These are phyloP conservation scores for Perodicticus potto DNA, from an alignment of 2,797 vertebrate species.

Conservation along the genomic window DNA sequence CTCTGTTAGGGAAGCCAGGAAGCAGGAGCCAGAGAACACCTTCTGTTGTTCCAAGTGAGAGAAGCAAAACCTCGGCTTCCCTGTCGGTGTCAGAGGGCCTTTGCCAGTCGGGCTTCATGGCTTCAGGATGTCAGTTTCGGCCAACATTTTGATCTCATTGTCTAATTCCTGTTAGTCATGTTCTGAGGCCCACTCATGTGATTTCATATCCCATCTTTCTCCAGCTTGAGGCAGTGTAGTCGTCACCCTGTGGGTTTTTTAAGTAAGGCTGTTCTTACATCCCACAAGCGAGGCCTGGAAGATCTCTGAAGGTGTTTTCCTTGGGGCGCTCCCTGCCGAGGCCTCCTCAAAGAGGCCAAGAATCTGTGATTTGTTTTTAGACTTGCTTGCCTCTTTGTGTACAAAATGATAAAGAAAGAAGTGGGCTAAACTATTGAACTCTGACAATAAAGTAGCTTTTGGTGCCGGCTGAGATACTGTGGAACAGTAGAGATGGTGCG, in stretches of 20 bases:
- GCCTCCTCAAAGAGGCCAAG: neutral
- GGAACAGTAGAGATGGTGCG: neutral
- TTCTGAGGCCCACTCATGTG: neutral
- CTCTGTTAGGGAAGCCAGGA: neutral
- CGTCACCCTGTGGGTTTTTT: neutral
- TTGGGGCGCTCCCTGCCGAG: neutral
- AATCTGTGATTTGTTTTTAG: neutral
- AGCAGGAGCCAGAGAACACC: neutral
- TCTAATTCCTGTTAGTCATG: neutral
- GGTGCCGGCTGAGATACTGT: neutral
- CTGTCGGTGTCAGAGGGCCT: neutral
- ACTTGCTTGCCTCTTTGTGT: neutral
- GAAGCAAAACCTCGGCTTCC: neutral
- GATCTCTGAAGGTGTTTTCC: neutral
- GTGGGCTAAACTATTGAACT: neutral
- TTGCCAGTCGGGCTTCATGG: neutral
- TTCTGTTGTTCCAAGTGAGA: neutral
- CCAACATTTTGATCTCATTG: conserved; percentile 27
- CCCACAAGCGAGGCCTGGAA: neutral
- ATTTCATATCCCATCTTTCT: neutral
- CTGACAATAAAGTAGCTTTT: neutral
- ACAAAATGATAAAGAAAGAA: conserved; percentile 33
- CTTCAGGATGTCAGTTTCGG: neutral
- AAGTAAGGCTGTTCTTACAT: neutral
- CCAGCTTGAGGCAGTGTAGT: accelerated